These are phyloP conservation scores for Knipowitschia caucasica DNA, from an alignment of 2,797 vertebrate species.

Conservation along the genomic window DNA sequence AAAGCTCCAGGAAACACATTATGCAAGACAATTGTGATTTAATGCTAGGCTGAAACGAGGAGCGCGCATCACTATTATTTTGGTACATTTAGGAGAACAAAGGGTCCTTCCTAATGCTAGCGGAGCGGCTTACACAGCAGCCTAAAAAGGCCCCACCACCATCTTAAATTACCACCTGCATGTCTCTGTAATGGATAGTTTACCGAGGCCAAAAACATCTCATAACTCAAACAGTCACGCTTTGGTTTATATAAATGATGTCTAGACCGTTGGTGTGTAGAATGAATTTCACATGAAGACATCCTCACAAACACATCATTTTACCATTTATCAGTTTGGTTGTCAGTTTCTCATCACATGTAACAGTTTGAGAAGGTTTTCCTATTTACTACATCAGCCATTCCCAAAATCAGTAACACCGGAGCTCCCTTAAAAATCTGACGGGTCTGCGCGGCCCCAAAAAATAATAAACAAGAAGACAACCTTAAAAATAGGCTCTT, in stretches of 20 bases:
- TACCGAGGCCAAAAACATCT: conserved; percentile 6
- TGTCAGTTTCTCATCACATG: too few species aligned
- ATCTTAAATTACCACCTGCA: conserved; percentile 27
- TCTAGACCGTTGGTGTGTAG: conserved; percentile 22
- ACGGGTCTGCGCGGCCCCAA: too few species aligned
- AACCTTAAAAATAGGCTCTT: too few species aligned
- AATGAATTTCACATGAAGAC: neutral
- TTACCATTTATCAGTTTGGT: too few species aligned
- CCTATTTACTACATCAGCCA: too few species aligned
- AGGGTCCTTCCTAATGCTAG: conserved; percentile 13
- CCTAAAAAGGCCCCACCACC: conserved; percentile 12
- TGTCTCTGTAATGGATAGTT: conserved; percentile 20
- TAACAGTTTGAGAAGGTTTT: too few species aligned
- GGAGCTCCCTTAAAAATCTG: too few species aligned
- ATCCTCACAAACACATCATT: too few species aligned
- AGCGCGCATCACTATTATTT: conserved; percentile 15
- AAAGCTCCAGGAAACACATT: conserved; percentile 9
- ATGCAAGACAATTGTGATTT: conserved; percentile 15
- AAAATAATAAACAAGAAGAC: too few species aligned
- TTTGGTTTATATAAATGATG: conserved; percentile 13
- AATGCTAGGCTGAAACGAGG: neutral
- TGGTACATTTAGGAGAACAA: conserved; percentile 7
- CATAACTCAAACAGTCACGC: neutral
- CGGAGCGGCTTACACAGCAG: conserved; percentile 9
- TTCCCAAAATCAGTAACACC: too few species aligned